Evolutionary conservation across 2,888 invertebrate genomes (phyloP), one percentile per base, ranked within the genome.

Genomic region (Oxycera nigricornis): DNA sequence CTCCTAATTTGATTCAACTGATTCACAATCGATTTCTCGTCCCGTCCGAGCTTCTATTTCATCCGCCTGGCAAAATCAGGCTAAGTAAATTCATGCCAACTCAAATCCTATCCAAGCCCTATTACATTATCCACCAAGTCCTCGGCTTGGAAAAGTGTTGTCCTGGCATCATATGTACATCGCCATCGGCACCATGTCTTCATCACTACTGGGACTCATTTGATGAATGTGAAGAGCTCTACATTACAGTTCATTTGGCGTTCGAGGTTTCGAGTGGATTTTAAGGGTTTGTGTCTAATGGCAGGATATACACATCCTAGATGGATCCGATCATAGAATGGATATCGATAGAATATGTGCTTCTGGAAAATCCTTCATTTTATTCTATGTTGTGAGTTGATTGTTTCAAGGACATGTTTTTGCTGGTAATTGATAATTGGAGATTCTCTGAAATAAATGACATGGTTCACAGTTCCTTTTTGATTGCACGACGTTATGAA

Each of bases 181-280:
- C 46, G 17, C 46, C 14, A 46, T 46, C 6, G 14, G 4, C 46
- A 17, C 9, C 17, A 55, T 55, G 55, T 55, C 24, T 55, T 55
- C 55, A 55, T 20, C 35, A 35, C 61, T 17, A 31, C 35, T 14
- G 35, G 61, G 35, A 55, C 55, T 55, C 55, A 31, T 61, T 61
- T 61, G 61, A 61, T 61, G 61, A 61, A 61, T 61, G 61, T 20
- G 31, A 35, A 61, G 50, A 30, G 31, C 68, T 68, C 50, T 68
- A 26, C 50, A 28, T 46, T 50, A 50, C 50, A 68, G 68, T 68
- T 68, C 68, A 68, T 46, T 68, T 46, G 28, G 50, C 28, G 26
- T 68, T 61, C 17, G 35, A 61, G 35, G 31, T 20, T 61, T 35
- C 61, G 17, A 61, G 61, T 61, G 20, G 61, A 31, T 61, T 61